Evolutionary conservation across 2,113 vertebrate species (phyloP).

Genomic region (Eurystomus gularis): DNA sequence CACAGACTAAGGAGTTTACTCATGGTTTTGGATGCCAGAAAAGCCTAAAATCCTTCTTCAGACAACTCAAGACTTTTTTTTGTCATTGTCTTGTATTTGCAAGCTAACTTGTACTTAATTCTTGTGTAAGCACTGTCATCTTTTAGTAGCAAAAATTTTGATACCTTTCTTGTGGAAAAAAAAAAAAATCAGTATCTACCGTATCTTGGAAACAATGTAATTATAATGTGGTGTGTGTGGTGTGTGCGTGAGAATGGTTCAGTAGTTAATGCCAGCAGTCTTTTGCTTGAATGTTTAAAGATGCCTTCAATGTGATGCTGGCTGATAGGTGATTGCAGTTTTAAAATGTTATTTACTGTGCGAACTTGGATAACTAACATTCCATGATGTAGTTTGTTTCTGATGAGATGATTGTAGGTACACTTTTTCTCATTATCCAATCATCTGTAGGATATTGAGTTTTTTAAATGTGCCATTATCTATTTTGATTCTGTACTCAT

Average conservation of each 20-base stretch:
- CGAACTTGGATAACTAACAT: conserved; percentile 87
- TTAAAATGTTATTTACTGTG: conserved; percentile 82
- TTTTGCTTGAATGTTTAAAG: conserved; percentile 90
- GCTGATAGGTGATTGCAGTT: conserved; percentile 81
- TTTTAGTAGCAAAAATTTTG: conserved; percentile 86
- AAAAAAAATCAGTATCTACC: conserved; percentile 79
- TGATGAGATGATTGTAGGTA: conserved; percentile 94
- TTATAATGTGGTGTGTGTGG: conserved; percentile 76
- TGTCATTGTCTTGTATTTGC: conserved; percentile 82
- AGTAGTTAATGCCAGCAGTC: conserved; percentile 80
- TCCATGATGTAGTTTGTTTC: conserved; percentile 91
- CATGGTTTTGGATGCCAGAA: conserved; percentile 76
- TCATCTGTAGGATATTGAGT: conserved; percentile 87
- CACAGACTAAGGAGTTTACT: conserved; percentile 72
- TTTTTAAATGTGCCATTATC: conserved; percentile 91
- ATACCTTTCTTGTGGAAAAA: conserved; percentile 79
- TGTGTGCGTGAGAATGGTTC: conserved; percentile 72
- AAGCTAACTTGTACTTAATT: conserved; percentile 84
- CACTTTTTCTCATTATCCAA: conserved; percentile 85
- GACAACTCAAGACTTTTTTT: conserved; percentile 75
- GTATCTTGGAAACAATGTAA: conserved; percentile 80
- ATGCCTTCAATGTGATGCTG: conserved; percentile 87
- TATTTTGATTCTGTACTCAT: conserved; percentile 83
- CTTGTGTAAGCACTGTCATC: conserved; percentile 85
- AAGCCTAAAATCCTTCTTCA: conserved; percentile 76